Evolutionary conservation across 2,113 vertebrate genomes (phyloP).

Genomic region (Gorsachius goisagi): DNA sequence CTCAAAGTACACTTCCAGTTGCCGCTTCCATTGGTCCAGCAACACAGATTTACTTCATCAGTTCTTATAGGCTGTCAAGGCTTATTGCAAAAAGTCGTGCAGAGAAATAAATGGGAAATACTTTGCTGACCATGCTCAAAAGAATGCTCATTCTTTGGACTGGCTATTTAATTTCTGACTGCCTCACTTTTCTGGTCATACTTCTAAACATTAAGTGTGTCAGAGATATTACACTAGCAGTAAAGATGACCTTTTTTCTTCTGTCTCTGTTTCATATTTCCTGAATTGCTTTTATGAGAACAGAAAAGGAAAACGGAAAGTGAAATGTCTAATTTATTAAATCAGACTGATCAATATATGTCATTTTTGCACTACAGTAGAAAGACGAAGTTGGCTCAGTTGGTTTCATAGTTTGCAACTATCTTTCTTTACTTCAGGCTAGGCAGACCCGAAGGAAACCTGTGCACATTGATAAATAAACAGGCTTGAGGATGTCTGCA

Average conservation of each 20-base stretch:
- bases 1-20: neutral
- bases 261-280: constrained; percentile 2
- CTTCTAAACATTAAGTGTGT: neutral
- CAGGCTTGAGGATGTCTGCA: neutral
- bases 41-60: neutral
- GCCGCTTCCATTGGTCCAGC: neutral
- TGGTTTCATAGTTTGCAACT: neutral
- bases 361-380: neutral
- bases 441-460: neutral
- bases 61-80: neutral
- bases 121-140: constrained; percentile 32
- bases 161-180: neutral
- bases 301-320: neutral
- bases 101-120: constrained; percentile 3
- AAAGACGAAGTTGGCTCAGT: constrained; percentile 6
- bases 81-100: neutral
- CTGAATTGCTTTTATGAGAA: constrained; percentile 12
- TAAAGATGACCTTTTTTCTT: neutral
- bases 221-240: constrained; percentile 15
- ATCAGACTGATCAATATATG: neutral
- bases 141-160: neutral
- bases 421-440: constrained; percentile 5
- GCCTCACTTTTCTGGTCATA: neutral
- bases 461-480: neutral
- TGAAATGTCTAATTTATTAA: neutral